Base-by-base conservation (phyloP, 2,888 invertebrate genomes). In the Octodonta nipae region DNA sequence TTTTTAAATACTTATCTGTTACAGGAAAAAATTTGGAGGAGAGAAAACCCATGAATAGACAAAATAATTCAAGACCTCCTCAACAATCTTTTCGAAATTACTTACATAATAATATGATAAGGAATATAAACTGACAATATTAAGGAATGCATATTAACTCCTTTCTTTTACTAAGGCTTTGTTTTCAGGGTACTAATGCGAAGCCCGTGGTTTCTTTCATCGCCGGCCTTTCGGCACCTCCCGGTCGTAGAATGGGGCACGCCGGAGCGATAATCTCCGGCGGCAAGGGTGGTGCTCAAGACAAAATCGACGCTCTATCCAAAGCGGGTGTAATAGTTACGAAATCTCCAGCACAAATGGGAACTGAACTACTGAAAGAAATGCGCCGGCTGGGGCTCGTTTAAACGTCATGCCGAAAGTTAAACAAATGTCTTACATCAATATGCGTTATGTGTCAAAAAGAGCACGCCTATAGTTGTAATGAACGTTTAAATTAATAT, bases 181-280 rank as follows among this genome's bases (percentile, higher is more conserved):
- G 22, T 22, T 64, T 66, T 10, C 55, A 86, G 85, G 85, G 86
- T 42, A 67, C 74, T 33, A 83, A 86, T 58, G 83, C 85, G 24
- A 98, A 98, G 60, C 96, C 98, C 26, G 95, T 98, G 20, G 95
- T 96, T 2, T 89, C 96, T 5, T 98, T 98, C 65, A 96, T 98
- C 63, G 98, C 98, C 50, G 98, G 98, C 36, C 63, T 96, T 39
- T 95, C 96, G 7, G 98, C 98, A 8, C 98, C 98, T 11, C 93
- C 95, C 26, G 95, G 95, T 33, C 72, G 96, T 51, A 74, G 96
- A 57, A 98, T 98, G 98, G 96, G 98, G 26, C 98, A 98, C 61
- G 98, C 98, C 38, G 98, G 98, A 46, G 98, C 98, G 44, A 98
- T 98, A 53, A 96, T 98, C 58, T 89, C 95, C 1, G 96, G 96